Evolutionary conservation across 2,113 vertebrate species (phyloP).

Genomic region (Eurypyga helias): DNA sequence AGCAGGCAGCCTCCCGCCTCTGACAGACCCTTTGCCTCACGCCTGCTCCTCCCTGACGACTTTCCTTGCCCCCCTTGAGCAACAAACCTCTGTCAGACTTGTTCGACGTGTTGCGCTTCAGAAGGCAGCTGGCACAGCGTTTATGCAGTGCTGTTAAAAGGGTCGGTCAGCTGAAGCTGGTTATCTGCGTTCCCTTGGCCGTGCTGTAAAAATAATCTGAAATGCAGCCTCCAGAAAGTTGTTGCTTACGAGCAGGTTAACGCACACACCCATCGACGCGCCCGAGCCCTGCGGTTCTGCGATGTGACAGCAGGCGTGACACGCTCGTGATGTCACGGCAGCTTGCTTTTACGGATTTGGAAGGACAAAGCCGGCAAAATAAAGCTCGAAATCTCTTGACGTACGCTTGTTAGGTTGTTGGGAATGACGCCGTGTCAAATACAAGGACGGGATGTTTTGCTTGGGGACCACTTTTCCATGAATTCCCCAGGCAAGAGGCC

Average conservation of each 20-base stretch:
- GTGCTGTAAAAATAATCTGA: background rate
- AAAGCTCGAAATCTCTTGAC: background rate
- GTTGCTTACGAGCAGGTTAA: background rate
- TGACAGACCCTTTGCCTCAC: background rate
- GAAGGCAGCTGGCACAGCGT: background rate
- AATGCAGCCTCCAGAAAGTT: background rate
- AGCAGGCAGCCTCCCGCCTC: too few relatives aligned
- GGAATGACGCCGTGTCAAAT: background rate
- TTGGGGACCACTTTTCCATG: background rate
- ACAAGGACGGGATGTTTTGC: background rate
- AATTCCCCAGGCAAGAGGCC: background rate
- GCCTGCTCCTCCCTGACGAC: background rate
- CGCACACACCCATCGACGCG: accelerated
- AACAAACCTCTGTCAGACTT: background rate
- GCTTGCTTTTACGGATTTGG: background rate
- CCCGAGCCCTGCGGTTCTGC: accelerated
- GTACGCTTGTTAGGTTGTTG: accelerated
- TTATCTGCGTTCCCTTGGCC: background rate
- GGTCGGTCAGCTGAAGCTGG: background rate
- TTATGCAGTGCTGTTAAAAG: accelerated
- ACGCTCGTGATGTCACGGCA: accelerated
- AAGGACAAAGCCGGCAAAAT: background rate
- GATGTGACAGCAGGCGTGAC: background rate
- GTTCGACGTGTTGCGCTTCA: accelerated
- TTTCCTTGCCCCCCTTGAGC: background rate